phyloP scores from a whole-genome alignment of 2,797 vertebrate genomes.

The Moxostoma hubbsi region DNA sequence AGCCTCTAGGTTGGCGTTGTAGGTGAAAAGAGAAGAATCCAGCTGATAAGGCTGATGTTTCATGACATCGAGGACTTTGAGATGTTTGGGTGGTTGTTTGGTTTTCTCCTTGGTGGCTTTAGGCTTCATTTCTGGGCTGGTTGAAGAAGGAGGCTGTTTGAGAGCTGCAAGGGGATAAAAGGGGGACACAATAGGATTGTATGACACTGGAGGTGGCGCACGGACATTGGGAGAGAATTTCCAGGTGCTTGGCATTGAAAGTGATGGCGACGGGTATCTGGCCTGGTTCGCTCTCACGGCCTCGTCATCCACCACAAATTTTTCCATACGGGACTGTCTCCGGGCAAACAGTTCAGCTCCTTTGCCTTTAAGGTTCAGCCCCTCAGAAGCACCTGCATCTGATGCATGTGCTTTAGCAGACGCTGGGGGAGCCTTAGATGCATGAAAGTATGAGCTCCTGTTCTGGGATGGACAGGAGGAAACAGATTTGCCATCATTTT shows the following conservation, averaged over 20 bases:
- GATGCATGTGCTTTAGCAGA: conserved; percentile 67
- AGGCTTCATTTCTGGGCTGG: conserved; percentile 71
- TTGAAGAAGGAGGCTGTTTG: conserved; percentile 79
- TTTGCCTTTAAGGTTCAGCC: conserved; percentile 84
- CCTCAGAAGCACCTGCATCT: conserved; percentile 72
- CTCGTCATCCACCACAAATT: conserved; percentile 89
- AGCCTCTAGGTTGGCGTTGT: conserved; percentile 78
- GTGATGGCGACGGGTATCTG: conserved; percentile 84
- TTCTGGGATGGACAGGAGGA: conserved; percentile 69
- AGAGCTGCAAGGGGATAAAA: conserved; percentile 86
- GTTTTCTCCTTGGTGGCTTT: conserved; percentile 81
- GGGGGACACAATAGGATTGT: conserved; percentile 91
- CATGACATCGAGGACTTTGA: conserved; percentile 93
- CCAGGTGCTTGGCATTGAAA: conserved; percentile 91
- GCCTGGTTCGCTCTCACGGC: conserved; percentile 84
- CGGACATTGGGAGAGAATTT: conserved; percentile 92
- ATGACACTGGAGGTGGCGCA: conserved; percentile 91
- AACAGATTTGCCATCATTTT: conserved; percentile 64
- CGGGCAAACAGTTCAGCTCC: conserved; percentile 92
- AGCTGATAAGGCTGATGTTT: conserved; percentile 96
- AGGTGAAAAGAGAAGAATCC: conserved; percentile 90
- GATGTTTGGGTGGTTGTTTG: conserved; percentile 82
- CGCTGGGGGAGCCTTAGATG: conserved; percentile 72
- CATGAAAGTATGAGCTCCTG: conserved; percentile 56
- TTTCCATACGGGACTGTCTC: conserved; percentile 95